These are phyloP conservation scores for Aphidius ervi DNA, from an alignment of 1,140 invertebrate genomes.

Conservation along the genomic window DNA sequence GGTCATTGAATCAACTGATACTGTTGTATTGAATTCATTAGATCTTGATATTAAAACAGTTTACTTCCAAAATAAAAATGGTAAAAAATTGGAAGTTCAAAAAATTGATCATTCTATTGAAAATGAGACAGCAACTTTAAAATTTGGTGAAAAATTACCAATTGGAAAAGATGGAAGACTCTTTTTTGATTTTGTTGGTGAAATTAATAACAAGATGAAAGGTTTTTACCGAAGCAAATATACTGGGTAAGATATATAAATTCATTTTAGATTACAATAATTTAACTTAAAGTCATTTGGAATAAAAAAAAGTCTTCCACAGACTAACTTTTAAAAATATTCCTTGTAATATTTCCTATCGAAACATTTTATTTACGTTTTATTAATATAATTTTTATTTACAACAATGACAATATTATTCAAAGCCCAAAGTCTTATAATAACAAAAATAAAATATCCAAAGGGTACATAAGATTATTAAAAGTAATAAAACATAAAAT, in stretches of 20 bases:
- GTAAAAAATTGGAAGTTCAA: slow-evolving; percentile 38
- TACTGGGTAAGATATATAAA: slow-evolving; percentile 46
- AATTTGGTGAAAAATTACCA: slow-evolving; percentile 60
- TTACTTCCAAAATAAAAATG: slow-evolving; percentile 49
- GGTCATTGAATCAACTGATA: slow-evolving; percentile 66
- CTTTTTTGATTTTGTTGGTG: slow-evolving; percentile 72
- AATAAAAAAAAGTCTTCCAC: too few relatives aligned
- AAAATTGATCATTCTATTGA: slow-evolving; percentile 58
- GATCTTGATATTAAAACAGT: slow-evolving; percentile 69
- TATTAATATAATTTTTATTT: too few relatives aligned
- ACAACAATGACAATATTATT: too few relatives aligned
- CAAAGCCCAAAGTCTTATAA: too few relatives aligned
- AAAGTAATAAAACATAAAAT: too few relatives aligned
- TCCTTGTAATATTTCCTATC: too few relatives aligned
- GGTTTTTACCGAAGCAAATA: slow-evolving; percentile 93
- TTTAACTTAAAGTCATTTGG: too few relatives aligned
- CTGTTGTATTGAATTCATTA: slow-evolving; percentile 73
- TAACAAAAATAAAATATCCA: too few relatives aligned
- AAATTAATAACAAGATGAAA: slow-evolving; percentile 91
- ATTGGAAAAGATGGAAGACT: slow-evolving; percentile 62
- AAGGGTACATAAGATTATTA: too few relatives aligned
- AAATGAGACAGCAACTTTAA: slow-evolving; percentile 69
- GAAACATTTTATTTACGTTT: too few relatives aligned
- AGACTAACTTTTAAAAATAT: too few relatives aligned
- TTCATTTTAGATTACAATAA: too few relatives aligned